Base-by-base conservation (phyloP, 2,888 invertebrate genomes). In the Thalpophila matura region DNA sequence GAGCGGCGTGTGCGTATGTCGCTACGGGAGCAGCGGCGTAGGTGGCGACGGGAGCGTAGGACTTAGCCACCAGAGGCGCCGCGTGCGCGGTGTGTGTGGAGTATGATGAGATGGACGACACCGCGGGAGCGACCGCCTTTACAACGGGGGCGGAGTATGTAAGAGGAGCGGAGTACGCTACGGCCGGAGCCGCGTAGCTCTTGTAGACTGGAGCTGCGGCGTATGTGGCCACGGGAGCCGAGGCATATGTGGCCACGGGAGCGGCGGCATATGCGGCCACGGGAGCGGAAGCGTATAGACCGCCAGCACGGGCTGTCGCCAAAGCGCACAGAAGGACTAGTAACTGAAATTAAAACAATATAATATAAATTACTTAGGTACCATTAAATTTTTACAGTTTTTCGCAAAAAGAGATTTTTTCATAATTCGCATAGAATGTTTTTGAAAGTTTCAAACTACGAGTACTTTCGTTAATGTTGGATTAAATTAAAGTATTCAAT, bases 221-320 rank as follows among this genome's bases (percentile, higher is more conserved):
- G 72, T 85, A 79, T 56, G 77, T 33, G 22, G 68, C 67, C 51
- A 74, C 56, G 50, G 82, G 81, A 22, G 74, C 79, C 20, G 78
- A 71, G 63, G 88, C 87, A 63, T 84, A 75, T 20, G 78, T 33
- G 0, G 59, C 47, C 33, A 37, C 37, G 37, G 38, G 38, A 26
- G 74, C 74, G 24, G 74, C 69, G n/a, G 64, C 35, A n/a, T 35
- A 35, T 4, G 35, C 7, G 7, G 37, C 33, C 47, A 57, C 45
- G 40, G 79, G 79, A 27, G 70, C 69, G 27, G 76, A 64, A 60
- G 87, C 86, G 63, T 84, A 76, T 14, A 96, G 80, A 49, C 92
- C 82, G 61, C 96, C 96, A 74, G 96, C 96, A 81, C 91, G 95
- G 77, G 94, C 96, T 49, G 93, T 91, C 57, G 95, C 96, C 87